Percentiles rank a stretch among this genome's conserved stretches.
Conservation (phyloP, 2,888 invertebrate species). For the Agrenia bidenticulata region DNA sequence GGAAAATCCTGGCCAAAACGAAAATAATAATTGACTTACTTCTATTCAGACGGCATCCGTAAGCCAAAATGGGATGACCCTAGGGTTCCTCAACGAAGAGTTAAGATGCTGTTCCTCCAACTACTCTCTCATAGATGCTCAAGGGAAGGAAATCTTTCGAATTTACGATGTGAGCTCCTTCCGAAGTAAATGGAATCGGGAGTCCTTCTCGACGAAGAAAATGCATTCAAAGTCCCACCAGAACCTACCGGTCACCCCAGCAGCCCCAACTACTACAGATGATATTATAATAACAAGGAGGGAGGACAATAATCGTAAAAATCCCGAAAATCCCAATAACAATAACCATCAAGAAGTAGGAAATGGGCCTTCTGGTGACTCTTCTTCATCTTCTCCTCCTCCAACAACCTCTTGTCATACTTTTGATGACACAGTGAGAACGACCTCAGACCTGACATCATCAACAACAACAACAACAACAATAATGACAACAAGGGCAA, state of each 20-base stretch:
- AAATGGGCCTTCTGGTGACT: not conserved
- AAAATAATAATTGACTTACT: not conserved
- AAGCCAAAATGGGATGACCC: constrained; percentile 41
- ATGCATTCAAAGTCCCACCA: too few species aligned
- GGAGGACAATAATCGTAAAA: constrained; percentile 4
- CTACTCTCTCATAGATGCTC: constrained; percentile 40
- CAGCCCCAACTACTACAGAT: too few species aligned
- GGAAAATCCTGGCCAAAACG: not conserved
- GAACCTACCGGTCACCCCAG: too few species aligned
- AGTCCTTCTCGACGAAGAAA: too few species aligned
- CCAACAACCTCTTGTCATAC: too few species aligned
- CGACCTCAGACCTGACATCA: too few species aligned
- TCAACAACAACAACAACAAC: too few species aligned
- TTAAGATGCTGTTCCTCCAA: constrained; percentile 41
- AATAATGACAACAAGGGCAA: too few species aligned
- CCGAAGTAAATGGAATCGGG: not conserved
- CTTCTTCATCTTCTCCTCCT: not conserved
- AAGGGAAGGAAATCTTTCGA: constrained; percentile 40
- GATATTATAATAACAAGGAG: too few species aligned
- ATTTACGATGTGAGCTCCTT: constrained; percentile 30
- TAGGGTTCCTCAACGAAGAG: constrained; percentile 42
- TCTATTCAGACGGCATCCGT: constrained; percentile 31
- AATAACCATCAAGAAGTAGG: not conserved
- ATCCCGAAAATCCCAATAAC: constrained; percentile 1
- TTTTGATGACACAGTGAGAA: too few species aligned